Conservation (phyloP, 2,113 vertebrate species). For the Tylochromis polylepis region DNA sequence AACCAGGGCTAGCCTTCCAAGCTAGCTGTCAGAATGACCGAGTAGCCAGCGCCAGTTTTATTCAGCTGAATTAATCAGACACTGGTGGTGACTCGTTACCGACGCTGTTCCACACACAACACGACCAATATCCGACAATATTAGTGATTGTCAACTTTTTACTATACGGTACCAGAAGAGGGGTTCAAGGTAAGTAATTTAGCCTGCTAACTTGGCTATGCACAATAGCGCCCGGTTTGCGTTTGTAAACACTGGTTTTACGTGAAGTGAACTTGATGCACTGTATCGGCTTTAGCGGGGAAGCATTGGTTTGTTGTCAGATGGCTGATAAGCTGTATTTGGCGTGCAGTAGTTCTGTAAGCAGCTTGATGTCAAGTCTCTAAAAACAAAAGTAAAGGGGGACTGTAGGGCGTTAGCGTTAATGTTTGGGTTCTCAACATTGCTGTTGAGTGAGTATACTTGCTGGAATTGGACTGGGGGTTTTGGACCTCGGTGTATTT, state of each 20-base stretch:
- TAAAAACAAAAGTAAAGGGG: neutral
- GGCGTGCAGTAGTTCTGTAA: neutral
- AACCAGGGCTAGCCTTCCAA: conserved; percentile 1
- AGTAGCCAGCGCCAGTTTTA: neutral
- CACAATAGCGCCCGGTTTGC: conserved; percentile 16
- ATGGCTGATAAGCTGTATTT: neutral
- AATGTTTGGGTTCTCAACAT: neutral
- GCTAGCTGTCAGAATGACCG: conserved; percentile 50
- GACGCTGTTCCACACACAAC: fast-evolving
- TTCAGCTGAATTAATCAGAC: neutral
- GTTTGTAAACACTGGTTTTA: conserved; percentile 47
- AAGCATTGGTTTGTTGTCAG: neutral
- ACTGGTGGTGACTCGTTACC: neutral
- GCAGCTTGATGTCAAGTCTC: neutral
- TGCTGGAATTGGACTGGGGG: neutral
- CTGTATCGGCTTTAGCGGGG: neutral
- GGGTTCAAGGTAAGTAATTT: neutral
- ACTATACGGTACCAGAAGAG: neutral
- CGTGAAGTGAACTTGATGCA: neutral
- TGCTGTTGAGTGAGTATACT: neutral
- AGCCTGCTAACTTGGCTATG: conserved; percentile 14
- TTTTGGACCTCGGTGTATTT: neutral
- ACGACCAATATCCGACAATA: fast-evolving
- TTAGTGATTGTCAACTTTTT: neutral
- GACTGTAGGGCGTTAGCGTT: neutral